Percentiles rank a stretch among this genome's conserved stretches.
These are phyloP conservation scores for Anthophora plumipes DNA, from an alignment of 2,888 invertebrate genomes.

Conservation along the genomic window DNA sequence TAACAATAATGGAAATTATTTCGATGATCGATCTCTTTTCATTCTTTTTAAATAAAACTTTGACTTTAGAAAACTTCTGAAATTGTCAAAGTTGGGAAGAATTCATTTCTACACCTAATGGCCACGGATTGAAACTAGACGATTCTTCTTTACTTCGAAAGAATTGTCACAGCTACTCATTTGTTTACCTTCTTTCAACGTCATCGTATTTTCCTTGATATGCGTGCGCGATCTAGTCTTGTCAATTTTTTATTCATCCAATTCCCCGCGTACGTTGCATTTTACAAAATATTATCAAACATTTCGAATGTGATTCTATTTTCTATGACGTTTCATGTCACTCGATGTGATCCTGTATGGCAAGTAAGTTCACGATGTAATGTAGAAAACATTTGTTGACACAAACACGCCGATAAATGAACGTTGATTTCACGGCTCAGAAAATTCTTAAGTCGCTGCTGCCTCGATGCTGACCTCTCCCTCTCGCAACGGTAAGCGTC, in stretches of 20 bases:
- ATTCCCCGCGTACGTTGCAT: slow-evolving; percentile 10
- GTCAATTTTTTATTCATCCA: slow-evolving; percentile 27
- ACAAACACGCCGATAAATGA: slow-evolving; percentile 71
- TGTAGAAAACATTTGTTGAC: slow-evolving; percentile 35
- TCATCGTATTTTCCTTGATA: slow-evolving; percentile 48
- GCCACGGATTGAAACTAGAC: no score
- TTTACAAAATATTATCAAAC: slow-evolving; percentile 52
- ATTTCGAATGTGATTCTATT: slow-evolving; percentile 33
- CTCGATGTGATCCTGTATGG: slow-evolving; percentile 31
- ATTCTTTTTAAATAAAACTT: no score
- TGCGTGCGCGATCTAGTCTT: slow-evolving; percentile 41
- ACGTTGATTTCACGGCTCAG: slow-evolving; percentile 62
- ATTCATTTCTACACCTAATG: no score
- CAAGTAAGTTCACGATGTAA: slow-evolving; percentile 21
- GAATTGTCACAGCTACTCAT: slow-evolving; percentile 56
- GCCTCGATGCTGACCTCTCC: slow-evolving; percentile 71
- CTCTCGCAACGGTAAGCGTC: slow-evolving; percentile 59
- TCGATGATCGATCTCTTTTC: no score
- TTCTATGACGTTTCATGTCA: slow-evolving; percentile 4
- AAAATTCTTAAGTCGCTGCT: slow-evolving; percentile 67
- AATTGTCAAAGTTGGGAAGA: no score
- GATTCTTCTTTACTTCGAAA: slow-evolving; percentile 36
- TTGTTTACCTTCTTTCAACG: slow-evolving; percentile 55
- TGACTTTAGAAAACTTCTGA: no score
- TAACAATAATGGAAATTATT: no score